phyloP scores from a whole-genome alignment of 1,140 invertebrate species.

The Apocrypta bakeri region DNA sequence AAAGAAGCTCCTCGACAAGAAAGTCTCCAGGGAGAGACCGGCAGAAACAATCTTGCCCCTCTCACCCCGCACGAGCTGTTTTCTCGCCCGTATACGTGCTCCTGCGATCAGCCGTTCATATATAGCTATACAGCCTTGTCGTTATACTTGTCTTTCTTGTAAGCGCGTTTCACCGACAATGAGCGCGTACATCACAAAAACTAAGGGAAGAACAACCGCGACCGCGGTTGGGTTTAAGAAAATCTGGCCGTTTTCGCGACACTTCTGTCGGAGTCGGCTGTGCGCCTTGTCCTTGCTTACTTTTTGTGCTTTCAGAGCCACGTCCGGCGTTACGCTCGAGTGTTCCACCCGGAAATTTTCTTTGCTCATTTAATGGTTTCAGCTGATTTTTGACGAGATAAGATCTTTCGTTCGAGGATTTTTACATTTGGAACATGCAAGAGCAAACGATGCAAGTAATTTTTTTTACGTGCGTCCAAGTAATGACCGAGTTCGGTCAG shows the following conservation, averaged over 20 bases:
- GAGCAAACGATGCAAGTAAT: not conserved
- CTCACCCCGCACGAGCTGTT: slow-evolving; percentile 45
- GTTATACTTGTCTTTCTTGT: not conserved
- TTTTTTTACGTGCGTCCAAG: too few species aligned
- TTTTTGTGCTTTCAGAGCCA: not conserved
- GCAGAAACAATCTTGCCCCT: slow-evolving; percentile 59
- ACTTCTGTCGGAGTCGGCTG: not conserved
- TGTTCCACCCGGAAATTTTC: slow-evolving; percentile 5
- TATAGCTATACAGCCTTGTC: not conserved
- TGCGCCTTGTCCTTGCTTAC: not conserved
- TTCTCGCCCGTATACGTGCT: not conserved
- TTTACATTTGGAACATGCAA: not conserved
- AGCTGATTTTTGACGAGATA: not conserved
- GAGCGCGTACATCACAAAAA: not conserved
- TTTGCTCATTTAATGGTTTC: not conserved
- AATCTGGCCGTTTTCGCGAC: slow-evolving; percentile 1
- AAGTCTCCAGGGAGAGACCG: slow-evolving; percentile 49
- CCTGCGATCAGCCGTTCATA: not conserved
- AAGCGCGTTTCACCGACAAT: not conserved
- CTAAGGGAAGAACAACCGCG: not conserved
- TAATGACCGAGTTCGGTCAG: too few species aligned
- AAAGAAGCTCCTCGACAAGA: slow-evolving; percentile 43
- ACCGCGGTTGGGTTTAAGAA: not conserved
- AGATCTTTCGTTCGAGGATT: too few species aligned
- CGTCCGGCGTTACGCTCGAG: not conserved